Evolutionary conservation across 2,113 vertebrate genomes (phyloP).

Genomic region (Forbesichthys papilliferus): DNA sequence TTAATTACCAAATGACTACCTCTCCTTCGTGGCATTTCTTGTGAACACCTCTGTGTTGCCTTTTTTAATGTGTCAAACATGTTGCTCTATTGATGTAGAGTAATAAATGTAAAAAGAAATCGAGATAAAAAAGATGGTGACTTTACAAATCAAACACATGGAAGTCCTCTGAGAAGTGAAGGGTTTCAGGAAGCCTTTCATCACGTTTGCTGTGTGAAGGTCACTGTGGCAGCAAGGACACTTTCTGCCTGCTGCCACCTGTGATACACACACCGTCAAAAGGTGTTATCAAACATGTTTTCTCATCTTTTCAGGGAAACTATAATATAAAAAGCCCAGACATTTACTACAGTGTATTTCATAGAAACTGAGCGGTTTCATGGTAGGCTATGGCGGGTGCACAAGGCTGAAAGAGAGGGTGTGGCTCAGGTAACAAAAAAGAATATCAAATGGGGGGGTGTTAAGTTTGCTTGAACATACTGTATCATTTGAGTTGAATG

Average conservation of each 20-base stretch:
- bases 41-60: not conserved
- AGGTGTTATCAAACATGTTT: not conserved
- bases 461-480: too few relatives aligned
- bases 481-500: too few relatives aligned
- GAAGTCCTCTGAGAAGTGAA: not conserved
- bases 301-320: too few relatives aligned
- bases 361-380: too few relatives aligned
- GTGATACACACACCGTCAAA: not conserved
- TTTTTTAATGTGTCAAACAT: not conserved
- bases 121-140: not conserved
- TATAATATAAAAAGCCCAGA: too few relatives aligned
- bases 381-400: too few relatives aligned
- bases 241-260: not conserved
- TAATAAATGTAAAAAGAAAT: not conserved
- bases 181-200: conserved; percentile 6
- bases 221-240: conserved; percentile 3
- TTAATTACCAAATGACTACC: not conserved
- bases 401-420: too few relatives aligned
- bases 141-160: conserved; percentile 21
- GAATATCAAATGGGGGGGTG: too few relatives aligned
- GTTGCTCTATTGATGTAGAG: not conserved
- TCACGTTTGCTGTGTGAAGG: conserved; percentile 27
- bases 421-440: too few relatives aligned
- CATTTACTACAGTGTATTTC: too few relatives aligned
- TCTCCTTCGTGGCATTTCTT: not conserved